Evolutionary conservation across 2,113 vertebrate genomes (phyloP).

Genomic region (Spilogale gracilis): DNA sequence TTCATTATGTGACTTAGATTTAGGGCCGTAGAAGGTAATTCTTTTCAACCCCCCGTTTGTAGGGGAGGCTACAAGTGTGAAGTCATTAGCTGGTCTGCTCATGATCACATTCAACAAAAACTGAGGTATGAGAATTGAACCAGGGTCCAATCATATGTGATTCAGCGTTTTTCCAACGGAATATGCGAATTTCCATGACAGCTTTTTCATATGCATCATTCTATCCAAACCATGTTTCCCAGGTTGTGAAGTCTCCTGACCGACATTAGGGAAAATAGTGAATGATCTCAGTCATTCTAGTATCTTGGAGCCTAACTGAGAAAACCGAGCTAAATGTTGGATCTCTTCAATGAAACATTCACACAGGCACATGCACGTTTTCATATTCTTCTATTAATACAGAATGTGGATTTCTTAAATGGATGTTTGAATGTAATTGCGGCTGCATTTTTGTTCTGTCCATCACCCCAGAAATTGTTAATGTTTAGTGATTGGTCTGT

Average conservation of each 20-base stretch:
- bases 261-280: not conserved
- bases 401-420: not conserved
- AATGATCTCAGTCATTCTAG: not conserved
- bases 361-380: not conserved
- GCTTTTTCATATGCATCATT: not conserved
- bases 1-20: constrained; percentile 1
- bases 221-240: not conserved
- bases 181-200: not conserved
- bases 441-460: not conserved
- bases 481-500: constrained; percentile 6
- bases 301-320: not conserved
- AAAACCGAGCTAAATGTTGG: not conserved
- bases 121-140: not conserved
- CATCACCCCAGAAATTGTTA: not conserved
- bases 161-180: not conserved
- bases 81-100: not conserved
- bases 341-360: not conserved
- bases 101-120: not conserved
- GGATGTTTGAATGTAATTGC: not conserved
- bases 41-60: not conserved
- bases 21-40: not conserved
- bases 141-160: not conserved
- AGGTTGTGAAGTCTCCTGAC: not conserved
- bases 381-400: not conserved
- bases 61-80: not conserved